A percentile compares a stretch with the other conserved stretches of the same genome.
phyloP scores from a whole-genome alignment of 2,888 invertebrate species.

The Xanthorhoe designata region DNA sequence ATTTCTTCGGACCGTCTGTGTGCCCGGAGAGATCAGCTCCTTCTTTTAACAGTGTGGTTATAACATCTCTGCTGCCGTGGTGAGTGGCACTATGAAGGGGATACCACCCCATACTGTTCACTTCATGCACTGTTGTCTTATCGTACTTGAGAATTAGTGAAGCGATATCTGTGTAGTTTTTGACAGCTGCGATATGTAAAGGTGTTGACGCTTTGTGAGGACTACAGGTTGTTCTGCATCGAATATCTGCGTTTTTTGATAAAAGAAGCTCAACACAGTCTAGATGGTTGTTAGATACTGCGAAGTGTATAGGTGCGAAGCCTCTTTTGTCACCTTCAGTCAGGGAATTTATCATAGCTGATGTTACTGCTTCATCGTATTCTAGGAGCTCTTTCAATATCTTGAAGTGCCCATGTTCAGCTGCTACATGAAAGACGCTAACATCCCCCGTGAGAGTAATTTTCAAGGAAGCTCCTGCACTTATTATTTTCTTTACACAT shows the following conservation, averaged over 20 bases:
- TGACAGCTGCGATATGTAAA: conserved; percentile 76
- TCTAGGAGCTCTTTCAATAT: conserved; percentile 83
- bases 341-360: conserved; percentile 62
- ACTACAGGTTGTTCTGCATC: conserved; percentile 71
- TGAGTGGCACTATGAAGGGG: conserved; percentile 81
- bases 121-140: conserved; percentile 73
- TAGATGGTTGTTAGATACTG: conserved; percentile 80
- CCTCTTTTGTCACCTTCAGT: conserved; percentile 72
- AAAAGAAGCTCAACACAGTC: conserved; percentile 78
- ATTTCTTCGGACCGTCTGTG: conserved; percentile 72
- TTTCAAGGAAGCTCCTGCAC: conserved; percentile 77
- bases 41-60: conserved; percentile 70
- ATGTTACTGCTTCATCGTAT: conserved; percentile 66
- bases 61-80: conserved; percentile 86
- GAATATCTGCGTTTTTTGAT: conserved; percentile 74
- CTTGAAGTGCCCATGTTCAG: conserved; percentile 81
- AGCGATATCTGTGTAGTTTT: conserved; percentile 71
- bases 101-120: conserved; percentile 65
- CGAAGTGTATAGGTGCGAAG: conserved; percentile 82
- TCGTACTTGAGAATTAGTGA: conserved; percentile 69
- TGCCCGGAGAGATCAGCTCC: conserved; percentile 78
- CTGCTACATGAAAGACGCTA: conserved; percentile 87
- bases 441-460: conserved; percentile 73
- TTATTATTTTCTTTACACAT: conserved; percentile 74
- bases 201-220: conserved; percentile 76